Evolutionary conservation across 2,797 vertebrate genomes (phyloP).

Genomic region (Gallinago nigripennis): DNA sequence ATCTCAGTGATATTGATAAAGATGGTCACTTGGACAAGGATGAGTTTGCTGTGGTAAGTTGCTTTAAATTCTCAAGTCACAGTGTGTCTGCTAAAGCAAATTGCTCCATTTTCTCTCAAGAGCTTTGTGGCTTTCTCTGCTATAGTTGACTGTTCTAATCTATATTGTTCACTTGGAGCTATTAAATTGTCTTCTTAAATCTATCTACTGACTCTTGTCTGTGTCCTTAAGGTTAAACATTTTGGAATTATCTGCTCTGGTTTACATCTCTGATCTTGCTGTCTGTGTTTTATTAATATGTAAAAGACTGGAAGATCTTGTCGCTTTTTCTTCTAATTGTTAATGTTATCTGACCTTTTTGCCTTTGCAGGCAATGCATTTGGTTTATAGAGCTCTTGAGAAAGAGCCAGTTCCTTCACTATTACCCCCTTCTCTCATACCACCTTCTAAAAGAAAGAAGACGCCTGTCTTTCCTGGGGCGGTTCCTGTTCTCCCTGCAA

Average conservation of each 20-base stretch:
- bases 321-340: background rate
- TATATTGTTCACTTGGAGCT: background rate
- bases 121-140: background rate
- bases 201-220: background rate
- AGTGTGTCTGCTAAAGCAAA: background rate
- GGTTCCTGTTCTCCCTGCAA: constrained; percentile 88
- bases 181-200: background rate
- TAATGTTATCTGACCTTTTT: constrained; percentile 7
- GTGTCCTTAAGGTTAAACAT: background rate
- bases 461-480: constrained; percentile 80
- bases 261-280: background rate
- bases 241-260: background rate
- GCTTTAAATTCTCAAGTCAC: background rate
- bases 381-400: constrained; percentile 96
- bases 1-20: constrained; percentile 98
- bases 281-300: background rate
- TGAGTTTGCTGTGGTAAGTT: constrained; percentile 94
- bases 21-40: constrained; percentile 96
- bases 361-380: constrained; percentile 91
- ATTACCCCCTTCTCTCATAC: constrained; percentile 89
- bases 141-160: background rate
- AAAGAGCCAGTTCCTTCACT: constrained; percentile 93
- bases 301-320: background rate
- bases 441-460: constrained; percentile 94
- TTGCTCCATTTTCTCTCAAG: background rate